Evolutionary conservation across 2,797 vertebrate genomes (phyloP), one percentile per base, ranked within the genome.

Genomic region (Alca torda): DNA sequence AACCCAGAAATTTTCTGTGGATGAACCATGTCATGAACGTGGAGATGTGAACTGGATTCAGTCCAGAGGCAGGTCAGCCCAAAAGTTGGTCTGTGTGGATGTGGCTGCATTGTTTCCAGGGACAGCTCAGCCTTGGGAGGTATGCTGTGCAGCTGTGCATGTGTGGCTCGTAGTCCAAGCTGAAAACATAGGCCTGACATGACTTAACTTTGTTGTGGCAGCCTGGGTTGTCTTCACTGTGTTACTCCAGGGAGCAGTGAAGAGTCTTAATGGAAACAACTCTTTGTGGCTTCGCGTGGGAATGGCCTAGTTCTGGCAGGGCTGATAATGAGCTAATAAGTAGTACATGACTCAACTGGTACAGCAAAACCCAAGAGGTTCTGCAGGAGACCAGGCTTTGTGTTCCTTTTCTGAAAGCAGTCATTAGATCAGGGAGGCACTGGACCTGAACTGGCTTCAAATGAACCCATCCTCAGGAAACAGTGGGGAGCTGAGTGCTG

Each of bases 241-340:
- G 39, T 79, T 95, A 51, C 95, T 92, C 88, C 31, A 28, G 90
- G 92, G 95, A 96, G 48, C 84, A 65, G 56, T 67, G 87, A 94
- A 80, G n/a, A 56, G 20, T 67, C 92, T 82, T 70, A 31, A 72
- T 91, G 78, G 90, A 94, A 96, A 80, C 20, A 70, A 80, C 37
- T 53, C 56, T 86, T 77, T 93, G 60, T 59, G 17, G 60, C 78
- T 96, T 94, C 0, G 11, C 25, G 65, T 96, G 93, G 92, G 90
- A 97, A 96, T 64, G 81, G 87, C 87, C 87, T 89, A 57, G 68
- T 94, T 96, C 87, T 97, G 95, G 92, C 90, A 60, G 53, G 60
- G 56, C 84, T 95, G 82, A 74, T 96, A 87, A 53, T 90, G 92
- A 96, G 60, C 95, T 94, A 92, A 82, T 90, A 53, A 89, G 37